Base-by-base conservation (phyloP, 2,888 invertebrate genomes). In the Aspidiotus destructor region DNA sequence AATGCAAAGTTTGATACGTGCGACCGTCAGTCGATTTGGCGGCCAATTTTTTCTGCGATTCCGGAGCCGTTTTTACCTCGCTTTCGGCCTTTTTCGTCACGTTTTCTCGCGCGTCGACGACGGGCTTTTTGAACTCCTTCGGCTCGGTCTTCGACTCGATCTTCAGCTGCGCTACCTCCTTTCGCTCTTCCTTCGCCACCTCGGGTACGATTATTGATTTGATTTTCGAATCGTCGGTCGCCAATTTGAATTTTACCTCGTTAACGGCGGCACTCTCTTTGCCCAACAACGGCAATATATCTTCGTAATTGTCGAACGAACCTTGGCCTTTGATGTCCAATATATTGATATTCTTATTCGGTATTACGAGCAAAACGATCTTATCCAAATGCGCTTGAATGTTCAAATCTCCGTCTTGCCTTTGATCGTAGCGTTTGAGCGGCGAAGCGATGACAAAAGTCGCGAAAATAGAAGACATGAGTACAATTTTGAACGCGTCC, bases 381-480 rank as follows among this genome's bases (percentile, higher is more conserved):
- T 69, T 69, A 55, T 69, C 69, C 62, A 69, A 17, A 28, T 69
- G 69, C 1, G 69, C 69, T 62, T 69, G 69, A 54, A 69, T 69
- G 44, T 69, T 69, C 41, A 69, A 54, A 62, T 69, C 69, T 9
- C 69, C 69, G 28, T 69, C 69, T 28, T 69, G 69, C 48, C 69
- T 61, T 40, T 69, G 69, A 55, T 69, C 69, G 69, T 54, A 62
- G 41, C 44, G 48, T 42, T 69, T 69, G 11, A 69, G 41, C 55
- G 69, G 61, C 28, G 16, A 57, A 2, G 58, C 65, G 42, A 48
- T 48, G 57, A 44, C 58, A 28, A 28, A 28, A 7, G 58, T 13
- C 58, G 57, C 58, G 65, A 41, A 58, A 40, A 44, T 44, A 28
- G 55, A 57, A 42, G 48, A 44, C 58, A 57, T 28, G 58, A 57